A percentile compares a stretch with the other conserved stretches of the same genome.
Conservation (phyloP, 2,797 vertebrate species). For the Cichlasoma orientale region DNA sequence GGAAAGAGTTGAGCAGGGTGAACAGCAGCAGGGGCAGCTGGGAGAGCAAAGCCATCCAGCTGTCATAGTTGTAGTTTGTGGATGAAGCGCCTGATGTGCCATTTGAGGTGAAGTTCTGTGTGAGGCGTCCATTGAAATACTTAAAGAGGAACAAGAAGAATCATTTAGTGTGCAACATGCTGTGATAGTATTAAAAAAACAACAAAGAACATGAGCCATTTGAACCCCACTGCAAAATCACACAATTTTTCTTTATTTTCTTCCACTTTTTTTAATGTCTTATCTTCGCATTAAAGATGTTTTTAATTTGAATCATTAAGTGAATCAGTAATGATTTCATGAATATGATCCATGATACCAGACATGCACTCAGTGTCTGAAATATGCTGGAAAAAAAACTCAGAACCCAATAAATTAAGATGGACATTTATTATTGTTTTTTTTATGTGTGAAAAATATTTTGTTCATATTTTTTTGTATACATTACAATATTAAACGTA, state of each 20-base stretch:
- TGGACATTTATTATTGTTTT: too few relatives aligned
- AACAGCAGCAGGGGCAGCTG: constrained; percentile 91
- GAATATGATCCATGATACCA: too few relatives aligned
- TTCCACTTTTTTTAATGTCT: neutral
- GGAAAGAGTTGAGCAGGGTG: constrained; percentile 90
- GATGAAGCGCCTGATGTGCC: fast-evolving
- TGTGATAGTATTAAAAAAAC: neutral
- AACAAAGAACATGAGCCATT: neutral
- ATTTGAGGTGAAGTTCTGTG: neutral
- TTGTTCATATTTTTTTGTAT: neutral
- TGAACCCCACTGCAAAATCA: neutral
- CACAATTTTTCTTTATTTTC: neutral
- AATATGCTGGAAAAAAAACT: too few relatives aligned
- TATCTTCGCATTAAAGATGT: neutral
- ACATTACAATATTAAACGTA: too few relatives aligned
- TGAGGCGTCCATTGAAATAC: constrained; percentile 88
- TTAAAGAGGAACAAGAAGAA: constrained; percentile 34
- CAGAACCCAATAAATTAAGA: too few relatives aligned
- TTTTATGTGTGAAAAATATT: neutral
- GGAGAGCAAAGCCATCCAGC: constrained; percentile 90
- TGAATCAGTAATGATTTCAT: too few relatives aligned
- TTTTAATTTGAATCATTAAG: neutral
- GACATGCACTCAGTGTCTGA: too few relatives aligned
- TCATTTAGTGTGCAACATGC: neutral
- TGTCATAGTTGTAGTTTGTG: constrained; percentile 82